These are phyloP conservation scores for Protomyctophum bolini DNA, from an alignment of 2,113 vertebrate genomes.

Conservation along the genomic window DNA sequence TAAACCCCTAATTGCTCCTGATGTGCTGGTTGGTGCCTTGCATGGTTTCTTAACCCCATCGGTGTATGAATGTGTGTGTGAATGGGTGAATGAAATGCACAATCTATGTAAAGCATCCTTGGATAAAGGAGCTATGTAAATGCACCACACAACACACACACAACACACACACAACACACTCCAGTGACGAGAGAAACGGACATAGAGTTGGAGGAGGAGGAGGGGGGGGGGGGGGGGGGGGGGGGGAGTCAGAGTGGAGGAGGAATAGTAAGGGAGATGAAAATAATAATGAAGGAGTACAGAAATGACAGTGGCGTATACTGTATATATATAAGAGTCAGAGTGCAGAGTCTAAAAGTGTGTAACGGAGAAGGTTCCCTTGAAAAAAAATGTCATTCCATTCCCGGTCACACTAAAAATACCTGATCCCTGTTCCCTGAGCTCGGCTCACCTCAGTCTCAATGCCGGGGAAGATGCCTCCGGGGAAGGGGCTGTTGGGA, in stretches of 20 bases:
- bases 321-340: not conserved
- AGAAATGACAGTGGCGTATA: conserved; percentile 1
- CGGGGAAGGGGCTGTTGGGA: conserved; percentile 3
- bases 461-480: not conserved
- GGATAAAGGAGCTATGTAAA: too few relatives aligned
- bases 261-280: not conserved
- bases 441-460: conserved; percentile 5
- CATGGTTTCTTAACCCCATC: too few relatives aligned
- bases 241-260: not conserved
- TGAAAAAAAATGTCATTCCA: conserved; percentile 32
- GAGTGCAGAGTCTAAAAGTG: conserved; percentile 11
- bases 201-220: conserved; percentile 5
- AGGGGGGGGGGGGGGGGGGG: conserved; percentile 16
- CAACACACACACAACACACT: not conserved
- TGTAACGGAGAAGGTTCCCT: not conserved
- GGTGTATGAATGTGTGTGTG: too few relatives aligned
- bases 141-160: not conserved
- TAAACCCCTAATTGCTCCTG: too few relatives aligned
- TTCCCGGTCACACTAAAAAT: conserved; percentile 30
- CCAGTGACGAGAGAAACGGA: too few relatives aligned
- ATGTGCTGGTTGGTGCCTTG: too few relatives aligned
- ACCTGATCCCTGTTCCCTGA: conserved; percentile 14
- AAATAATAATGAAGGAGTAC: not conserved
- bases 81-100: too few relatives aligned
- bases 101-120: too few relatives aligned